Base-by-base conservation (phyloP, 2,113 vertebrate genomes). In the Neopipo cinnamomea region DNA sequence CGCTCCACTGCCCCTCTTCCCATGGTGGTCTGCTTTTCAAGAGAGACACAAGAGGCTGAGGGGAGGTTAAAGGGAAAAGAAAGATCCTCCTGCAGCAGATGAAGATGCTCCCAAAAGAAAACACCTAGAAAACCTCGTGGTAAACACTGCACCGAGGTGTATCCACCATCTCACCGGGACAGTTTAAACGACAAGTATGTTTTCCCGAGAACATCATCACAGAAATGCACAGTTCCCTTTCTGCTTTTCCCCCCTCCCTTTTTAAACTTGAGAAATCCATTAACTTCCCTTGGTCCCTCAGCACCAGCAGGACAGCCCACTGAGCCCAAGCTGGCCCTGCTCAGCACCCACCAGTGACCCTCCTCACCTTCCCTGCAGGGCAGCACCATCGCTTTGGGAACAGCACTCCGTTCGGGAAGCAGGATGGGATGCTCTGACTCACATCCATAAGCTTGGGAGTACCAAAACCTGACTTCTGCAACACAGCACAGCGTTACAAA, bases 321-420 rank as follows among this genome's bases (percentile, higher is more conserved):
- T 0, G 1, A 59, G 66, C 28, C 59, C 0, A 2, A 2, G 3
- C n/a, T 3, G 2, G 49, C 25, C 19, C n/a, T 8, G 30, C 85
- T 39, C 50, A 41, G 55, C 42, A 59, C 70, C 61, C 85, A n/a
- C 1, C 21, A 15, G 11, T 19, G 21, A 5, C 33, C 25, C 3
- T 61, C 63, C 63, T 1, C 20, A 28, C 44, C 76, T 14, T 15
- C 17, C 65, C 42, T 14, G 28, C 8, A 7, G 39, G 30, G 28
- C 55, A 65, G 30, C 6, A 27, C 42, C 59, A 49, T 2, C 30
- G 0, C 66, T 72, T 0, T 13, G 56, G 78, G 52, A 50, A 11
- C 9, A 14, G 33, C 35, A 9, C 6, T 22, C 18, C 4, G 1
- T 11, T 8, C 46, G 16, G 1, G 52, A 52, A 44, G 28, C 30